phyloP scores from a whole-genome alignment of 2,888 invertebrate species.

The Leucoma salicis region DNA sequence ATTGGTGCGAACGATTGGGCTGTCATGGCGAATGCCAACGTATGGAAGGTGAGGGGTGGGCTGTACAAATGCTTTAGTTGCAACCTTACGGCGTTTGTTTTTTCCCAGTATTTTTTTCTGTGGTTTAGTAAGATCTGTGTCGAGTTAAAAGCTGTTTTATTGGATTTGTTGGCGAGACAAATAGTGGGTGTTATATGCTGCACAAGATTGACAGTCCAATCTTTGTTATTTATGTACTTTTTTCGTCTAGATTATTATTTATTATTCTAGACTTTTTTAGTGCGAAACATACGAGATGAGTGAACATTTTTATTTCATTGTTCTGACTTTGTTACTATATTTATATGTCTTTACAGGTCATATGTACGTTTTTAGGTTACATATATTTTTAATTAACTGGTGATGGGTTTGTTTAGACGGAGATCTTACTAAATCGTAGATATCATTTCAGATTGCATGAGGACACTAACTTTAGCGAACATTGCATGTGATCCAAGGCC shows the following conservation, averaged over 20 bases:
- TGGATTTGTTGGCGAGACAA: neutral
- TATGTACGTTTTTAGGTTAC: neutral
- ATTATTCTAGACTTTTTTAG: no score
- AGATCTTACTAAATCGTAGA: slow-evolving; percentile 66
- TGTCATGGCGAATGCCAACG: slow-evolving; percentile 68
- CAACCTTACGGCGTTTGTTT: slow-evolving; percentile 45
- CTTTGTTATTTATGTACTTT: no score
- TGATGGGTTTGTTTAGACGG: slow-evolving; percentile 21
- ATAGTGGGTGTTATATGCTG: neutral
- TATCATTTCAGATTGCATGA: slow-evolving; percentile 60
- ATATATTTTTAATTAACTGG: slow-evolving; percentile 7
- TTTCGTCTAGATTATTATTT: no score
- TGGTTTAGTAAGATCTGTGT: slow-evolving; percentile 70
- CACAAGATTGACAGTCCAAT: no score
- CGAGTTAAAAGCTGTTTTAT: neutral
- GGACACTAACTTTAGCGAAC: slow-evolving; percentile 49
- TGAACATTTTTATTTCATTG: no score
- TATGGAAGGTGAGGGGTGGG: slow-evolving; percentile 82
- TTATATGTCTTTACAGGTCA: neutral
- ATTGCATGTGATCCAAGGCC: slow-evolving; percentile 70
- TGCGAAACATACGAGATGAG: no score
- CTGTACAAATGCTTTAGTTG: slow-evolving; percentile 55
- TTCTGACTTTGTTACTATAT: neutral
- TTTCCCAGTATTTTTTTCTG: slow-evolving; percentile 17
- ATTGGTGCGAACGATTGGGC: slow-evolving; percentile 78